A percentile compares a stretch with the other conserved stretches of the same genome.
Evolutionary conservation across 1,140 invertebrate species (phyloP).

Genomic region (Drosophila repleta): DNA sequence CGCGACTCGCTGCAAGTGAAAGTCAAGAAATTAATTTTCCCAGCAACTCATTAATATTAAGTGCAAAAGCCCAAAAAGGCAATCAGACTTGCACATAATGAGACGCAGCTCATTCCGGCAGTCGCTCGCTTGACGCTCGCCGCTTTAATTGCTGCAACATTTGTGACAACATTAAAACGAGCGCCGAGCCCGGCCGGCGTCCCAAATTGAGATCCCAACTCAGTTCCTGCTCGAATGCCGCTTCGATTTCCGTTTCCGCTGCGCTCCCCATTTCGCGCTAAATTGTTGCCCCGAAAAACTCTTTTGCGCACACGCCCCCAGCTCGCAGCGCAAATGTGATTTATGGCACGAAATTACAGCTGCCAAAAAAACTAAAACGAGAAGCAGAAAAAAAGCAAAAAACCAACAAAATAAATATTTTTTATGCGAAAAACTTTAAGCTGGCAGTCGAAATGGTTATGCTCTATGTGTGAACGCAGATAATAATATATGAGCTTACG

Average conservation of each 20-base stretch:
- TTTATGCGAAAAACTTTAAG: too few relatives aligned
- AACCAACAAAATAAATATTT: not conserved
- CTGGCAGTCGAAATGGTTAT: too few relatives aligned
- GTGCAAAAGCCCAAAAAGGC: slow-evolving; percentile 69
- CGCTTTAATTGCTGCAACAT: slow-evolving; percentile 61
- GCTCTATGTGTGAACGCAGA: too few relatives aligned
- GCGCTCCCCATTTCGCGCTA: slow-evolving; percentile 35
- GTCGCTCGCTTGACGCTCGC: slow-evolving; percentile 1
- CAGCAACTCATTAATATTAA: slow-evolving; percentile 80
- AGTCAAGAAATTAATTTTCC: slow-evolving; percentile 79
- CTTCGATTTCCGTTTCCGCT: slow-evolving; percentile 68
- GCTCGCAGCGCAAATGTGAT: slow-evolving; percentile 49
- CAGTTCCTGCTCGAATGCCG: slow-evolving; percentile 48
- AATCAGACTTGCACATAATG: slow-evolving; percentile 61
- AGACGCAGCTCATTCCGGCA: slow-evolving; percentile 40
- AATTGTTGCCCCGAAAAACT: slow-evolving; percentile 42
- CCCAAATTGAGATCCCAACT: slow-evolving; percentile 2
- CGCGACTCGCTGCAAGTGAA: slow-evolving; percentile 51
- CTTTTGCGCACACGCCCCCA: slow-evolving; percentile 21
- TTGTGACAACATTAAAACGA: slow-evolving; percentile 19
- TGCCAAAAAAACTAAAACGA: slow-evolving; percentile 18
- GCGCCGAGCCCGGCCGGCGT: not conserved
- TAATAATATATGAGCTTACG: too few relatives aligned
- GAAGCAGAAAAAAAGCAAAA: slow-evolving; percentile 6
- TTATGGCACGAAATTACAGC: slow-evolving; percentile 60